Evolutionary conservation across 1,140 invertebrate genomes (phyloP), one percentile per base, ranked within the genome.

Genomic region (Scaptomyza graminum): DNA sequence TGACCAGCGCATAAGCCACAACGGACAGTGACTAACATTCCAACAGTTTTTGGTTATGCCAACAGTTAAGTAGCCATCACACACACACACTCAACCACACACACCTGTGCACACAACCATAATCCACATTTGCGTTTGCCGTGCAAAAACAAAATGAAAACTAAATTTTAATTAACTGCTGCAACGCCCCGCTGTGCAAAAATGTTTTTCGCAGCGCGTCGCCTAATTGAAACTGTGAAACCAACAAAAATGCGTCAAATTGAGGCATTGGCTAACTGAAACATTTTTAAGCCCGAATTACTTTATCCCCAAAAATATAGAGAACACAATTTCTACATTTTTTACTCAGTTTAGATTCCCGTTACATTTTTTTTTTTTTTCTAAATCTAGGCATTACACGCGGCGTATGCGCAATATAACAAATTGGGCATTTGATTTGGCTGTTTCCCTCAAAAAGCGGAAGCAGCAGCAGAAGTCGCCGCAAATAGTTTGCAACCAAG

Each of bases 381-480:
- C 13, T 47, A 15, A 2, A 15, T 39, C n/a, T 49, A 8, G 15
- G 44, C 49, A 49, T 18, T 43, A 28, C 22, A 69, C 63, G 65
- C 46, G 62, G 51, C 82, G 79, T 82, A 87, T 87, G 60, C 73
- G 78, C 83, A 87, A 87, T 87, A 82, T 82, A 25, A 68, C 79
- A 88, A 88, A 88, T 88, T 83, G 84, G 76, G 83, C 82, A 87
- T 87, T 87, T 87, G 78, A 87, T 87, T 87, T 85, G 82, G 74
- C 82, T 76, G 81, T 56, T 71, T 59, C 64, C 67, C 52, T 31
- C 6, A 7, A 31, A 31, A 3, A 31, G 28, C 28, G 44, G 71
- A 82, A 75, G 55, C 69, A 61, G 44, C 61, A 51, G 71, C 57
- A 62, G 51, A 46, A 25, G 51, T 52, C 44, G 51, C 67, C 61